These are phyloP conservation scores for Orchestes rusci DNA, from an alignment of 2,888 invertebrate species.

Conservation along the genomic window DNA sequence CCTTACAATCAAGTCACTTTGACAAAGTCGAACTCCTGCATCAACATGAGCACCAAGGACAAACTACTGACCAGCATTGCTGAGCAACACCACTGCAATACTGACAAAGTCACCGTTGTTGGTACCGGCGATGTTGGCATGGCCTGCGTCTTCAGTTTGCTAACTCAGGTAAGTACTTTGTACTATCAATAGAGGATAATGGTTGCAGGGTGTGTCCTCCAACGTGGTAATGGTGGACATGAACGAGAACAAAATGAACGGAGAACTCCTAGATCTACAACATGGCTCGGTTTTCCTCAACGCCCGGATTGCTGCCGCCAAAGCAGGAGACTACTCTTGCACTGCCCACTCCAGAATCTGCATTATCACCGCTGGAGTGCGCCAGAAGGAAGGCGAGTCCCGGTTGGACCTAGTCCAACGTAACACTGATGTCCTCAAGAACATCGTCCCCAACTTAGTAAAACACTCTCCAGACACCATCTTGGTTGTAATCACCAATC, in stretches of 20 bases:
- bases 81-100: slow-evolving; percentile 47
- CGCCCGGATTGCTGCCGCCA: slow-evolving; percentile 67
- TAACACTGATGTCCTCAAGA: slow-evolving; percentile 82
- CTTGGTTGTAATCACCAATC: slow-evolving; percentile 82
- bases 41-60: too few relatives aligned
- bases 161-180: slow-evolving; percentile 63
- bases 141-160: slow-evolving; percentile 79
- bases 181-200: too few relatives aligned
- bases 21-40: too few relatives aligned
- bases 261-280: slow-evolving; percentile 87
- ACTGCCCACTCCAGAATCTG: slow-evolving; percentile 77
- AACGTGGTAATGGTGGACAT: slow-evolving; percentile 79
- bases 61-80: slow-evolving; percentile 49
- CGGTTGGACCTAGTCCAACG: slow-evolving; percentile 85
- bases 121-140: slow-evolving; percentile 89
- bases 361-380: slow-evolving; percentile 87
- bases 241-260: slow-evolving; percentile 72
- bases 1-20: too few relatives aligned
- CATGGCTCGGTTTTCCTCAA: slow-evolving; percentile 81
- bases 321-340: slow-evolving; percentile 59
- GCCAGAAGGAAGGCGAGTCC: slow-evolving; percentile 84
- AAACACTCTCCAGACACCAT: slow-evolving; percentile 81
- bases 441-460: slow-evolving; percentile 74
- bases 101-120: slow-evolving; percentile 72
- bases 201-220: slow-evolving; percentile 72